Evolutionary conservation across 2,797 vertebrate genomes (phyloP).

Genomic region (Antennarius maculatus): DNA sequence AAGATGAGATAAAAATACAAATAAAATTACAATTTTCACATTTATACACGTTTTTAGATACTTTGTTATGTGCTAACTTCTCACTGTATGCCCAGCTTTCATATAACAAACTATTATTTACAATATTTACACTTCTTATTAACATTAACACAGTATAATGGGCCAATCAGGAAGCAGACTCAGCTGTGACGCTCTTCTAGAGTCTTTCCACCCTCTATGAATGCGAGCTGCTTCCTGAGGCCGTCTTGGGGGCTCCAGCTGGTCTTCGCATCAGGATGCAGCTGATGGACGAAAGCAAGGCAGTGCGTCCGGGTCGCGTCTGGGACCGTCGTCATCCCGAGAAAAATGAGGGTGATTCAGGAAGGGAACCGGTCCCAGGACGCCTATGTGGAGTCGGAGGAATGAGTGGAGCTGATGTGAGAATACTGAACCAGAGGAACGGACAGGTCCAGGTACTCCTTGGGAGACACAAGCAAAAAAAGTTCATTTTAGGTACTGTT

Average conservation of each 20-base stretch:
- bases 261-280: constrained; percentile 56
- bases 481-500: too few relatives aligned
- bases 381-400: constrained; percentile 78
- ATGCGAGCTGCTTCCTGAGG: constrained; percentile 43
- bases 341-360: constrained; percentile 50
- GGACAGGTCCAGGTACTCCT: constrained; percentile 93
- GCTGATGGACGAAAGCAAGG: constrained; percentile 15
- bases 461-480: constrained; percentile 9
- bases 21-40: background rate
- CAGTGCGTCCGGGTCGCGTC: constrained; percentile 12
- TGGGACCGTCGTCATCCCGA: constrained; percentile 7
- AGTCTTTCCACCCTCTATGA: constrained; percentile 20
- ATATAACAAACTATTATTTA: constrained; percentile 49
- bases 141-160: constrained; percentile 2
- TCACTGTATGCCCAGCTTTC: constrained; percentile 9
- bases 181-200: background rate
- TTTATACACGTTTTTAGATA: constrained; percentile 12
- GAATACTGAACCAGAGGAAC: constrained; percentile 87
- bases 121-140: constrained; percentile 55
- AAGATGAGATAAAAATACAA: background rate
- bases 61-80: background rate
- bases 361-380: constrained; percentile 43
- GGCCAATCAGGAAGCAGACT: background rate
- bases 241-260: constrained; percentile 50
- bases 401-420: constrained; percentile 80